These are phyloP conservation scores for Grallaria varia DNA, from an alignment of 2,113 vertebrate genomes.

Conservation along the genomic window DNA sequence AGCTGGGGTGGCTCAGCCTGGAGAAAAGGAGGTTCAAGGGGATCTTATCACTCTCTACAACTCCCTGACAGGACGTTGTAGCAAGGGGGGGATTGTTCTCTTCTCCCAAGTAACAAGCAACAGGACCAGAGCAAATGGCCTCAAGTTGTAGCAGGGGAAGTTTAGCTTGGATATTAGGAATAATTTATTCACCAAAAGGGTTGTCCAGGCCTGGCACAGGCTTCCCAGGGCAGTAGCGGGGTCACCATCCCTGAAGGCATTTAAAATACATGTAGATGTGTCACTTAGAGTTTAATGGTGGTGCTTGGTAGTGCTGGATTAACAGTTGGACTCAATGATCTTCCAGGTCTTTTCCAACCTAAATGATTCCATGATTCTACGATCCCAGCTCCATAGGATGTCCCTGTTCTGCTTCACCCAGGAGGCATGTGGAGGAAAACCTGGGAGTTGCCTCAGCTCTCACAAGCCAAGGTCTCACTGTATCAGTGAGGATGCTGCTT, in stretches of 20 bases:
- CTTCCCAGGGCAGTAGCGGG: background rate
- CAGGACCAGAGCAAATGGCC: background rate
- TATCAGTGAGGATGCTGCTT: background rate
- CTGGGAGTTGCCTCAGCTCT: background rate
- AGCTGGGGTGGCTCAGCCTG: background rate
- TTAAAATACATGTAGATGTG: background rate
- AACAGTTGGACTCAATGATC: accelerated
- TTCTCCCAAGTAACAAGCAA: accelerated
- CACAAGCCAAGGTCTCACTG: background rate
- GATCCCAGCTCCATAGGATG: accelerated
- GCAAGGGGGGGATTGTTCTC: accelerated
- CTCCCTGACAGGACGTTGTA: background rate
- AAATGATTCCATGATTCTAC: background rate
- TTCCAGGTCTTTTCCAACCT: background rate
- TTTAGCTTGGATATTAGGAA: background rate
- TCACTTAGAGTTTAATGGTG: background rate
- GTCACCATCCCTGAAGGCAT: background rate
- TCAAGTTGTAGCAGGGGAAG: background rate
- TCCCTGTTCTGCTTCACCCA: background rate
- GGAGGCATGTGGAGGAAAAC: background rate
- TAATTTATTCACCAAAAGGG: background rate
- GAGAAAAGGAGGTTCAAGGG: background rate
- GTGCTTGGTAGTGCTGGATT: background rate
- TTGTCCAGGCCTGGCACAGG: background rate
- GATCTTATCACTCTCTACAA: no score